phyloP scores from a whole-genome alignment of 2,888 invertebrate genomes.

The Monochamus alternatus region DNA sequence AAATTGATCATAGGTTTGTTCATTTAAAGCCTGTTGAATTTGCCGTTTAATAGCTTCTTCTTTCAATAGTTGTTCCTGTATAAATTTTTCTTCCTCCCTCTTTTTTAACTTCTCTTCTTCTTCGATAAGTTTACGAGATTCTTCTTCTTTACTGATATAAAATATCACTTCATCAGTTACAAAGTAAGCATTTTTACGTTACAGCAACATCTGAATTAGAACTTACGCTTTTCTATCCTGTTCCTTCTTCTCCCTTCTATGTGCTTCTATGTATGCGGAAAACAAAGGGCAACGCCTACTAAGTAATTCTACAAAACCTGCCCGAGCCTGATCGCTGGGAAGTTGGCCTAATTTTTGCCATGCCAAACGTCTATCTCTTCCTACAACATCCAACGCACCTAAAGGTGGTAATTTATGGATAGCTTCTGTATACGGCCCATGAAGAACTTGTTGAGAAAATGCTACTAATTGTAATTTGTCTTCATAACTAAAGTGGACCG shows the following conservation, averaged over 20 bases:
- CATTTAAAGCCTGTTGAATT: slow-evolving; percentile 96
- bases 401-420: slow-evolving; percentile 81
- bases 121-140: slow-evolving; percentile 74
- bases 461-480: slow-evolving; percentile 94
- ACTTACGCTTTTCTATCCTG: slow-evolving; percentile 78
- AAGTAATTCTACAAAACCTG: slow-evolving; percentile 91
- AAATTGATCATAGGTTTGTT: slow-evolving; percentile 93
- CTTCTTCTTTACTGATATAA: slow-evolving; percentile 71
- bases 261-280: slow-evolving; percentile 91
- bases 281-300: slow-evolving; percentile 92
- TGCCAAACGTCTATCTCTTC: slow-evolving; percentile 91
- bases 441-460: slow-evolving; percentile 90
- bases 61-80: slow-evolving; percentile 76
- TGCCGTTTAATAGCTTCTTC: slow-evolving; percentile 81
- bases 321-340: slow-evolving; percentile 90
- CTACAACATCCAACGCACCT: slow-evolving; percentile 96
- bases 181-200: neutral
- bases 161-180: neutral
- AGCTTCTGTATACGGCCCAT: slow-evolving; percentile 85
- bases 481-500: slow-evolving; percentile 93
- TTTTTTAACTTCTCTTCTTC: slow-evolving; percentile 76
- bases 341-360: slow-evolving; percentile 95
- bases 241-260: slow-evolving; percentile 89
- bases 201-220: neutral
- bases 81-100: slow-evolving; percentile 78